Conservation (phyloP, 2,888 invertebrate species). For the Alentia gelatinosa region DNA sequence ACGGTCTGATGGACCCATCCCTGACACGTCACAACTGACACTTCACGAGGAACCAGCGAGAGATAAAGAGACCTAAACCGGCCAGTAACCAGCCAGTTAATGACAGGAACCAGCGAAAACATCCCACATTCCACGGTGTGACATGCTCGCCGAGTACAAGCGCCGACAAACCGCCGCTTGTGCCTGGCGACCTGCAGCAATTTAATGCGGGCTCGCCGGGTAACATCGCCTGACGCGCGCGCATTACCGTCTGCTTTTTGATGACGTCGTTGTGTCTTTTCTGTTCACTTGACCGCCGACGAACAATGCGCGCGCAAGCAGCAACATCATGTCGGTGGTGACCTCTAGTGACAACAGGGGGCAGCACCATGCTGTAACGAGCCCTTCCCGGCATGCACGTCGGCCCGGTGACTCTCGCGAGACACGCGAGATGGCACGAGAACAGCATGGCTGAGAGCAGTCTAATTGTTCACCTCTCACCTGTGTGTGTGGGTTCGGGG, state of each 20-base stretch:
- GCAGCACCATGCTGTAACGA: not conserved
- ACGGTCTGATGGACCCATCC: no score
- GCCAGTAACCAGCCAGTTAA: not conserved
- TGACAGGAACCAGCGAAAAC: not conserved
- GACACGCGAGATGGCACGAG: not conserved
- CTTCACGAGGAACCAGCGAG: no score
- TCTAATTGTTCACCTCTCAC: not conserved
- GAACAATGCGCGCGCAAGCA: not conserved
- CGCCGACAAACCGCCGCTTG: not conserved
- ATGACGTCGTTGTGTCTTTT: no score
- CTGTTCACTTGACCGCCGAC: not conserved
- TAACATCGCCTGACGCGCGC: not conserved
- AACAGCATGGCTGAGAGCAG: not conserved
- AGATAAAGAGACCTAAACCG: no score
- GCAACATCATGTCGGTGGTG: not conserved
- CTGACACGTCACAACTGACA: no score
- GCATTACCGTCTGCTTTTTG: no score
- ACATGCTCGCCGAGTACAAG: not conserved
- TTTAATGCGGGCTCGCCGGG: not conserved
- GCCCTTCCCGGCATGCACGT: not conserved
- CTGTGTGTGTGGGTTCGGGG: slow-evolving; percentile 1
- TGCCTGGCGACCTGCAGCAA: not conserved
- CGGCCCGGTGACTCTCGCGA: not conserved
- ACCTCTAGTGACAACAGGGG: not conserved
- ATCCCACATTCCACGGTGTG: not conserved